A percentile compares a stretch with the other conserved stretches of the same genome.
Conservation (phyloP, 1,140 invertebrate genomes). For the Physella acuta region DNA sequence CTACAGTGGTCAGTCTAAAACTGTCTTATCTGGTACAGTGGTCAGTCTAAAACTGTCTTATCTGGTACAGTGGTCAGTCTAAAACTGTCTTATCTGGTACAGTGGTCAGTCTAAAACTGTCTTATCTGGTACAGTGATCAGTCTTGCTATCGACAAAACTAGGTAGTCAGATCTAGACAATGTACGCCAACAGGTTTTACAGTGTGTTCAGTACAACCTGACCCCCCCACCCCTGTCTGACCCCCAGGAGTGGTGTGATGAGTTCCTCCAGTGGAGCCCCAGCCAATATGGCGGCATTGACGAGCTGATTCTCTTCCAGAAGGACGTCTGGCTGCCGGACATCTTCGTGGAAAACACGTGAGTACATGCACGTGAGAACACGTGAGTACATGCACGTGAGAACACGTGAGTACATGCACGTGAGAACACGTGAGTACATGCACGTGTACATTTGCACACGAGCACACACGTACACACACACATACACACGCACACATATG, state of each 20-base stretch:
- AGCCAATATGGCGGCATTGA: conserved; percentile 32
- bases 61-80: too few relatives aligned
- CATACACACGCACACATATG: conserved; percentile 22
- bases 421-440: conserved; percentile 43
- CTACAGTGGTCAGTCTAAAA: too few relatives aligned
- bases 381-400: conserved; percentile 40
- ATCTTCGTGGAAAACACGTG: conserved; percentile 47
- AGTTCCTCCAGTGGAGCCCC: conserved; percentile 35
- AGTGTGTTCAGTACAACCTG: too few relatives aligned
- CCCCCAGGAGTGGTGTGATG: conserved; percentile 35
- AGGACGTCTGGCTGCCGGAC: conserved; percentile 46
- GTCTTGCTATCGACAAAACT: too few relatives aligned
- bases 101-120: too few relatives aligned
- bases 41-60: too few relatives aligned
- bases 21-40: too few relatives aligned
- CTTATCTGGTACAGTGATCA: too few relatives aligned
- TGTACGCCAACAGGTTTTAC: too few relatives aligned
- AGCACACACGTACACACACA: conserved; percentile 7
- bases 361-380: conserved; percentile 41
- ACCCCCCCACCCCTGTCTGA: not conserved
- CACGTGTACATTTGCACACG: conserved; percentile 4
- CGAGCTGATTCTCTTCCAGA: conserved; percentile 32
- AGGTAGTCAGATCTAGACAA: too few relatives aligned
- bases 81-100: too few relatives aligned
- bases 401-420: conserved; percentile 42